A percentile compares a stretch with the other conserved stretches of the same genome.
Evolutionary conservation across 2,888 invertebrate genomes (phyloP).

Genomic region (Seira ritae): DNA sequence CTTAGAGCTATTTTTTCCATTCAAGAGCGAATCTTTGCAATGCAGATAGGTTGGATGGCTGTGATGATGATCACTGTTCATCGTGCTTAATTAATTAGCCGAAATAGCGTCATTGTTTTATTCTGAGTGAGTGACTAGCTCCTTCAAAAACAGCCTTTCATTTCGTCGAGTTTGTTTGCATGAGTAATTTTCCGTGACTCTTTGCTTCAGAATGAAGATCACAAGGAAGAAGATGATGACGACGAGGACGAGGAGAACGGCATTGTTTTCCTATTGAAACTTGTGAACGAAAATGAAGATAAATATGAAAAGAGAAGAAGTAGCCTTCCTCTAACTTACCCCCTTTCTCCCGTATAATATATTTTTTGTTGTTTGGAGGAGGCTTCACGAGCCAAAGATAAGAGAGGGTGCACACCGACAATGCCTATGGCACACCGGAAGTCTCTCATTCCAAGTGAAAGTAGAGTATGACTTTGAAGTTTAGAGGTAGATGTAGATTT

Average conservation of each 20-base stretch:
- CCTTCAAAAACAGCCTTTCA: background rate
- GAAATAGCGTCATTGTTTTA: slow-evolving; percentile 62
- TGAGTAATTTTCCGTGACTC: slow-evolving; percentile 57
- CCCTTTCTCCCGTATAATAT: background rate
- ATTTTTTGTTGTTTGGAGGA: background rate
- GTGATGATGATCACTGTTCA: slow-evolving; percentile 25
- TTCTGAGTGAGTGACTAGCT: slow-evolving; percentile 47
- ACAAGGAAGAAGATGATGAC: background rate
- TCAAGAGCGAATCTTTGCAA: background rate
- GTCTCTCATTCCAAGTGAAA: background rate
- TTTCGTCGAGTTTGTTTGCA: slow-evolving; percentile 42
- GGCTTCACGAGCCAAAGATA: background rate
- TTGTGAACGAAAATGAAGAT: background rate
- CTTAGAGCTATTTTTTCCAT: background rate
- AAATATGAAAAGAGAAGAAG: background rate
- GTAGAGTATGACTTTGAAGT: slow-evolving; percentile 15
- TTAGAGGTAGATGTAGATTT: slow-evolving; percentile 4
- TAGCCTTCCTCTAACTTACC: background rate
- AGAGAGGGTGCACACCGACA: background rate
- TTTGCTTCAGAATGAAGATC: slow-evolving; percentile 26
- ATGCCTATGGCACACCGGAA: slow-evolving; percentile 9
- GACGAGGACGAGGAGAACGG: slow-evolving; percentile 2
- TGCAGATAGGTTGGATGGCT: slow-evolving; percentile 13
- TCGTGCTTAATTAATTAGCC: slow-evolving; percentile 62
- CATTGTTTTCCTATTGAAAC: slow-evolving; percentile 21